Evolutionary conservation across 2,888 invertebrate genomes (phyloP).

Genomic region (Leptodirus hochenwartii): DNA sequence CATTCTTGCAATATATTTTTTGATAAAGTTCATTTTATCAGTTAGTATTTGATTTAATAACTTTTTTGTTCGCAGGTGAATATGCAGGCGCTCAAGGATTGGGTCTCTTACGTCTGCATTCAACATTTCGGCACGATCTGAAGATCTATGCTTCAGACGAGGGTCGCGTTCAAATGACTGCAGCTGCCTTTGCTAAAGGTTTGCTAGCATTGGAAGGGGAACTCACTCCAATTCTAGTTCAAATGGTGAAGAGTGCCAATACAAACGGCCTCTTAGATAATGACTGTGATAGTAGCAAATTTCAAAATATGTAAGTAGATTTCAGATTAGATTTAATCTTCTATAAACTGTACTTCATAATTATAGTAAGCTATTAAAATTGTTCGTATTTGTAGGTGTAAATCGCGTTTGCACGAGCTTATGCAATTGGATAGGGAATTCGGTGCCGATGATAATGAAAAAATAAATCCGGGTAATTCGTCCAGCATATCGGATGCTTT

Average conservation of each 20-base stretch:
- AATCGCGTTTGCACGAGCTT: conserved; percentile 81
- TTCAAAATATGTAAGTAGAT: conserved; percentile 70
- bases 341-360: conserved; percentile 1
- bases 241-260: conserved; percentile 99
- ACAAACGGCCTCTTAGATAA: conserved; percentile 96
- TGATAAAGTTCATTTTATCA: not conserved
- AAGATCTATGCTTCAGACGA: conserved; percentile 99
- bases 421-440: conserved; percentile 85
- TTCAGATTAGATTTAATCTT: not conserved
- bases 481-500: conserved; percentile 80
- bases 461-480: conserved; percentile 85
- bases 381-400: conserved; percentile 48
- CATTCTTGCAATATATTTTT: conserved; percentile 8
- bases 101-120: conserved; percentile 86
- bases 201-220: conserved; percentile 94
- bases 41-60: not conserved
- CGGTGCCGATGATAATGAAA: conserved; percentile 61
- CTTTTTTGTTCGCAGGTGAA: conserved; percentile 33
- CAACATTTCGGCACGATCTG: conserved; percentile 95
- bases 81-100: conserved; percentile 89
- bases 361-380: conserved; percentile 3
- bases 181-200: conserved; percentile 98
- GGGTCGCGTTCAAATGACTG: conserved; percentile 99
- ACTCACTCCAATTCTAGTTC: conserved; percentile 93
- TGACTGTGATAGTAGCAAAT: conserved; percentile 92